Evolutionary conservation across 2,888 invertebrate species (phyloP).

Genomic region (Hoplodrina ambigua): DNA sequence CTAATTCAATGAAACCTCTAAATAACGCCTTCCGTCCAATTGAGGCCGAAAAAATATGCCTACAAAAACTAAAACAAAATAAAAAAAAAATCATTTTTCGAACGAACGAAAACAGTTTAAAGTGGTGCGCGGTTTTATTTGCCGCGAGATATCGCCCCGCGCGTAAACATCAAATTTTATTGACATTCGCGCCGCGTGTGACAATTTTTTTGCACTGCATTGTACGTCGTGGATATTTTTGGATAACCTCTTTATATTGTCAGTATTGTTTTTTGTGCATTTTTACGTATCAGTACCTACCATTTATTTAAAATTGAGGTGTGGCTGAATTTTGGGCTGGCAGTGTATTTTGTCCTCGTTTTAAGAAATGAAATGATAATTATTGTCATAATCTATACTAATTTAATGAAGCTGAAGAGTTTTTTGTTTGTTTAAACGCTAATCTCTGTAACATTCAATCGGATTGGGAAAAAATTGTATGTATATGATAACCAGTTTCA

Average conservation of each 20-base stretch:
- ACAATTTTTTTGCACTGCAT: slow-evolving; percentile 78
- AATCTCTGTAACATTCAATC: too few relatives aligned
- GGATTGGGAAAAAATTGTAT: too few relatives aligned
- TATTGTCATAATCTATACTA: not conserved
- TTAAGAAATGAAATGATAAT: not conserved
- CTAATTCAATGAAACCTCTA: slow-evolving; percentile 47
- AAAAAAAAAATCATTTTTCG: slow-evolving; percentile 73
- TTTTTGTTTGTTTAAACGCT: too few relatives aligned
- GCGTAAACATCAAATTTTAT: slow-evolving; percentile 87
- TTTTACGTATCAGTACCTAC: slow-evolving; percentile 50
- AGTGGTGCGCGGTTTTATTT: slow-evolving; percentile 76
- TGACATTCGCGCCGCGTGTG: slow-evolving; percentile 78
- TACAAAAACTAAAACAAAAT: slow-evolving; percentile 54
- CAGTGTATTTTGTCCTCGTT: slow-evolving; percentile 31
- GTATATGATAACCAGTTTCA: too few relatives aligned
- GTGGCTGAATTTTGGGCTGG: slow-evolving; percentile 30
- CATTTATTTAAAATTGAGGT: slow-evolving; percentile 51
- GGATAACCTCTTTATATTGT: slow-evolving; percentile 64
- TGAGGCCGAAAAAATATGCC: slow-evolving; percentile 37
- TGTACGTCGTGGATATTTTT: slow-evolving; percentile 67
- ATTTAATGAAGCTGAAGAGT: too few relatives aligned
- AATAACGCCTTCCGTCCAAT: slow-evolving; percentile 45
- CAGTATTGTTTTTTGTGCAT: slow-evolving; percentile 58
- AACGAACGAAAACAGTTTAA: slow-evolving; percentile 74
- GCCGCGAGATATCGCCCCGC: slow-evolving; percentile 77